phyloP scores from a whole-genome alignment of 2,888 invertebrate species.

The Exocentrus adspersus region DNA sequence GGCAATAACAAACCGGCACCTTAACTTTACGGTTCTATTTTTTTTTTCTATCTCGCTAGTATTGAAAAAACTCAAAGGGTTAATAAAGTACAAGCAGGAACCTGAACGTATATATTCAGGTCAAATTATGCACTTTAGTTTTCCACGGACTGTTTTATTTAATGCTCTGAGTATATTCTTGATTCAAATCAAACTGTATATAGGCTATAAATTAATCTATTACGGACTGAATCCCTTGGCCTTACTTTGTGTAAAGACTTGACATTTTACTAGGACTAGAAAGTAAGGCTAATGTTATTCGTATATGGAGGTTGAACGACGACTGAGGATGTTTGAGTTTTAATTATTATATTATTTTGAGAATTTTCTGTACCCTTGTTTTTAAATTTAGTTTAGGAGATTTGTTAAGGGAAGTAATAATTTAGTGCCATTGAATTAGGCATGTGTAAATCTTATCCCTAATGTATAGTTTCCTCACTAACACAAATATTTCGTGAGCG shows the following conservation, averaged over 20 bases:
- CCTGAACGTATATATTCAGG: too few relatives aligned
- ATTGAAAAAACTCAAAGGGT: too few relatives aligned
- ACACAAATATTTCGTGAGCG: slow-evolving; percentile 13
- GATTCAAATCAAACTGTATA: slow-evolving; percentile 12
- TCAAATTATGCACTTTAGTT: not conserved
- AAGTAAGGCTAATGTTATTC: slow-evolving; percentile 57
- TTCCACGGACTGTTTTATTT: not conserved
- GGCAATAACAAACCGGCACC: not conserved
- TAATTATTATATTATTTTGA: slow-evolving; percentile 29
- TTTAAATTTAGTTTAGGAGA: slow-evolving; percentile 42
- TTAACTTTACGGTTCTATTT: too few relatives aligned
- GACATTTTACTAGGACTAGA: slow-evolving; percentile 27
- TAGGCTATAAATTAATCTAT: slow-evolving; percentile 11
- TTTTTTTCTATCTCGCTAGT: too few relatives aligned
- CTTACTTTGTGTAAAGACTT: slow-evolving; percentile 44
- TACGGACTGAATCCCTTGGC: slow-evolving; percentile 55
- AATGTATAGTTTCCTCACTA: slow-evolving; percentile 20
- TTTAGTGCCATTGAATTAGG: slow-evolving; percentile 53
- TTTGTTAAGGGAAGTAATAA: slow-evolving; percentile 45
- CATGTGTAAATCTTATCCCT: slow-evolving; percentile 35
- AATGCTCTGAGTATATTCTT: not conserved
- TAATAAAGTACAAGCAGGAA: too few relatives aligned
- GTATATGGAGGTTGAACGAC: slow-evolving; percentile 27
- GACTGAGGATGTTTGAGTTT: slow-evolving; percentile 40
- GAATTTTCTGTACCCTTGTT: slow-evolving; percentile 35